These are phyloP conservation scores for Thereuonema tuberculata DNA, from an alignment of 1,140 invertebrate species.

Conservation along the genomic window DNA sequence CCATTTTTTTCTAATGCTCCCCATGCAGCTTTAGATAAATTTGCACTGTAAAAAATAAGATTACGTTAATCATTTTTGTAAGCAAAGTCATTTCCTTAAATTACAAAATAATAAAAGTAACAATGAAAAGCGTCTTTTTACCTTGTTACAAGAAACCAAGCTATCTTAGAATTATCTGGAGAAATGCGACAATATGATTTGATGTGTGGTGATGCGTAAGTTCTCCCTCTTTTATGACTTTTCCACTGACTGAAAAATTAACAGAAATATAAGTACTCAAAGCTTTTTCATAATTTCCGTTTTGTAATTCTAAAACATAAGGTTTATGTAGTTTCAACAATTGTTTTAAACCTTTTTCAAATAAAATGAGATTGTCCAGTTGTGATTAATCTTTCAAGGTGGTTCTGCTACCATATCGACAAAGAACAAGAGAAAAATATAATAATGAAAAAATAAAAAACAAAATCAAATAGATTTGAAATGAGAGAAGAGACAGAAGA, in stretches of 20 bases:
- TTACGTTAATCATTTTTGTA: background rate
- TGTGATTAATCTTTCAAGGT: too few relatives aligned
- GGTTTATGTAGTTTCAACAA: background rate
- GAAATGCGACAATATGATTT: conserved; percentile 75
- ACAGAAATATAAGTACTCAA: conserved; percentile 6
- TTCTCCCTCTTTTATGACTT: conserved; percentile 46
- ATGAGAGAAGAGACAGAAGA: too few relatives aligned
- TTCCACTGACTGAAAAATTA: conserved; percentile 62
- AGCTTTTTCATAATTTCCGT: background rate
- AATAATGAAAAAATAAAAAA: background rate
- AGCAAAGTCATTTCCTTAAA: too few relatives aligned
- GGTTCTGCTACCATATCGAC: background rate
- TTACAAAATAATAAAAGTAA: too few relatives aligned
- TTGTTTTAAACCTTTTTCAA: background rate
- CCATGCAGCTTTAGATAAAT: conserved; percentile 93
- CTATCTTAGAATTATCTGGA: conserved; percentile 44
- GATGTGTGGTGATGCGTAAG: conserved; percentile 79
- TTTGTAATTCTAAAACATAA: background rate
- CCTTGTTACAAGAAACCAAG: conserved; percentile 69
- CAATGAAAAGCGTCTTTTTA: conserved; percentile 17
- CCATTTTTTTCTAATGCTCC: conserved; percentile 54
- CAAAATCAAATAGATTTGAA: too few relatives aligned
- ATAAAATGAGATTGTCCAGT: too few relatives aligned
- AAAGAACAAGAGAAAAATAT: background rate
- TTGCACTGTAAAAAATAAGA: conserved; percentile 47